Evolutionary conservation across 2,888 invertebrate genomes (phyloP).

Genomic region (Hirtodrosophila confusa): DNA sequence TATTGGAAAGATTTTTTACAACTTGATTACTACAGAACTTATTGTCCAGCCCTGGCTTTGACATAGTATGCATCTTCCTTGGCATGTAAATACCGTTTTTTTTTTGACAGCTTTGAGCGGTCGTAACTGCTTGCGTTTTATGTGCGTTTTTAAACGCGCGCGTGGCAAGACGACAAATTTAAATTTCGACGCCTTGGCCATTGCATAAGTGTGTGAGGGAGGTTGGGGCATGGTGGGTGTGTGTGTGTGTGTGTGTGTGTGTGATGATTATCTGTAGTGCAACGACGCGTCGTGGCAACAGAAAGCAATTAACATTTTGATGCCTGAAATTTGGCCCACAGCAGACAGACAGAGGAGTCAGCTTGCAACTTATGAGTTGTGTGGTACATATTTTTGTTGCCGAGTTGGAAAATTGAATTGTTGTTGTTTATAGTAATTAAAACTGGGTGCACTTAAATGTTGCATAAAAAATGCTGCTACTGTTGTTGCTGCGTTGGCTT

Average conservation of each 20-base stretch:
- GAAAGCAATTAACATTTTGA: slow-evolving; percentile 75
- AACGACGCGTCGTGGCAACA: slow-evolving; percentile 15
- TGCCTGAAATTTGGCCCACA: slow-evolving; percentile 61
- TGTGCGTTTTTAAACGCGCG: slow-evolving; percentile 52
- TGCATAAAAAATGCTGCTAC: slow-evolving; percentile 66
- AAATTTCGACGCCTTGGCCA: slow-evolving; percentile 21
- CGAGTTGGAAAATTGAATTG: slow-evolving; percentile 58
- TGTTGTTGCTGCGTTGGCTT: slow-evolving; percentile 38
- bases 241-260: slow-evolving; percentile 6
- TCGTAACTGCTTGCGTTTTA: slow-evolving; percentile 51
- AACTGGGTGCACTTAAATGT: slow-evolving; percentile 72
- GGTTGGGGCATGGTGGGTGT: not conserved
- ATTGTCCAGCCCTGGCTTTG: slow-evolving; percentile 22
- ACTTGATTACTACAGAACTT: slow-evolving; percentile 3
- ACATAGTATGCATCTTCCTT: slow-evolving; percentile 6
- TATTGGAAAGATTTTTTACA: not conserved
- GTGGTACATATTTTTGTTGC: slow-evolving; percentile 43
- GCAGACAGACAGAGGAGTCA: slow-evolving; percentile 18
- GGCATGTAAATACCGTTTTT: slow-evolving; percentile 38
- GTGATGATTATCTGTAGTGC: slow-evolving; percentile 43
- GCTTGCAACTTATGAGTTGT: slow-evolving; percentile 49
- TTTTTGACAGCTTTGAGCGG: slow-evolving; percentile 12
- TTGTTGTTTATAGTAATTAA: slow-evolving; percentile 73
- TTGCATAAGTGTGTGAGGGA: slow-evolving; percentile 33
- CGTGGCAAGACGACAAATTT: slow-evolving; percentile 40